Conservation (phyloP, 2,113 vertebrate genomes). For the Leucoraja erinaceus region DNA sequence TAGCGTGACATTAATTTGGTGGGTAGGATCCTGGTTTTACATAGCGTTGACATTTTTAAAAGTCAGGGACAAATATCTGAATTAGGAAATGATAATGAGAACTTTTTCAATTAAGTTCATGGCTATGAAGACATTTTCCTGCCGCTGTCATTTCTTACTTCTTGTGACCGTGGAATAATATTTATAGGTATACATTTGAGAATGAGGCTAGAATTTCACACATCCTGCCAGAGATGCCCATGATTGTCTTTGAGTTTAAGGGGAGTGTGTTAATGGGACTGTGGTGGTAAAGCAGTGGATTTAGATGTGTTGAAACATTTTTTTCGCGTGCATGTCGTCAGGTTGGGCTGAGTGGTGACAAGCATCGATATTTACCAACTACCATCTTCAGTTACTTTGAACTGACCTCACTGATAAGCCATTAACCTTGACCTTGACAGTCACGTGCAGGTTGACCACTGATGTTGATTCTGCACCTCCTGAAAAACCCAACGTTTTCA, state of each 20-base stretch:
- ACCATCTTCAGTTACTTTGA: not conserved
- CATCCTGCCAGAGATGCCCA: no score
- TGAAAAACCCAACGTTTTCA: conserved; percentile 29
- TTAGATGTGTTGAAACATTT: not conserved
- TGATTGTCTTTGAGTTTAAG: not conserved
- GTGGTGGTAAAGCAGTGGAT: not conserved
- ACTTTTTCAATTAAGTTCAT: not conserved
- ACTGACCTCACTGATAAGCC: conserved; percentile 21
- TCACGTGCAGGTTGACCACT: conserved; percentile 43
- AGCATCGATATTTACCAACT: not conserved
- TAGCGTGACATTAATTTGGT: not conserved
- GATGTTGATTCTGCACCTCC: conserved; percentile 39
- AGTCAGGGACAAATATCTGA: not conserved
- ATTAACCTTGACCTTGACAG: conserved; percentile 55
- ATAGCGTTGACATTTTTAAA: not conserved
- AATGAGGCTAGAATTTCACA: not conserved
- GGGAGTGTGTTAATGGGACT: no score
- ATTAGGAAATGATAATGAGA: not conserved
- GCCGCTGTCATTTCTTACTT: not conserved
- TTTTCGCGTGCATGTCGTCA: not conserved
- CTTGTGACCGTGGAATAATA: not conserved
- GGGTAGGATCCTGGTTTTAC: not conserved
- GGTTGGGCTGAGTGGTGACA: not conserved
- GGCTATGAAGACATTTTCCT: not conserved
- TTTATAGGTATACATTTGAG: not conserved